Evolutionary conservation across 1,140 invertebrate genomes (phyloP).

Genomic region (Bombus cullumanus): DNA sequence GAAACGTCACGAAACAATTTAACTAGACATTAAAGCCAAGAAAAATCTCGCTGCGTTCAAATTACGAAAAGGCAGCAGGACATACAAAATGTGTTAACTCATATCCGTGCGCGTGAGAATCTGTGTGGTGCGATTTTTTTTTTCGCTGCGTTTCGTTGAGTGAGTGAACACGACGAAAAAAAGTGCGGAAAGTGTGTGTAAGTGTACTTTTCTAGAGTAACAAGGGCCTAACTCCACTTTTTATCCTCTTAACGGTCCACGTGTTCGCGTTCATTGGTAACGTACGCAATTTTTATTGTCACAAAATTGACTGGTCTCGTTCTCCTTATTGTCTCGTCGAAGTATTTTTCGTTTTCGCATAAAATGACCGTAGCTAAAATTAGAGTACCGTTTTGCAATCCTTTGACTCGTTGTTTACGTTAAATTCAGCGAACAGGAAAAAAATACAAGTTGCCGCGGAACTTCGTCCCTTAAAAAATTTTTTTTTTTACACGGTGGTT

Average conservation of each 20-base stretch:
- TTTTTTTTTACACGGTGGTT: background rate
- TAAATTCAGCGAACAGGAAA: background rate
- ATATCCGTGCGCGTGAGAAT: constrained; percentile 31
- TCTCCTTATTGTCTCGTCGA: too few relatives aligned
- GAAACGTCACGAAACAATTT: background rate
- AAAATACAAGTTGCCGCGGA: background rate
- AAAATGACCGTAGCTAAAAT: background rate
- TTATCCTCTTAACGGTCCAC: constrained; percentile 21
- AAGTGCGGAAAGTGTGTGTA: background rate
- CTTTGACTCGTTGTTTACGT: background rate
- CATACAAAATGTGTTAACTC: constrained; percentile 29
- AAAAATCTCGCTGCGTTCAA: constrained; percentile 10
- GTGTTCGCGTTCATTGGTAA: background rate
- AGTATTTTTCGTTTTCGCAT: too few relatives aligned
- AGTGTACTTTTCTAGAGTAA: constrained; percentile 38
- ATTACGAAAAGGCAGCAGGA: constrained; percentile 8
- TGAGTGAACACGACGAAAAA: background rate
- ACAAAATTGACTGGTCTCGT: too few relatives aligned
- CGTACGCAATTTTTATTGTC: background rate
- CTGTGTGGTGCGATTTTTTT: background rate
- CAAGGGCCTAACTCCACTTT: constrained; percentile 43
- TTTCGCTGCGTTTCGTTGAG: background rate
- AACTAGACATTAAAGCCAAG: constrained; percentile 10
- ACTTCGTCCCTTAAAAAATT: background rate
- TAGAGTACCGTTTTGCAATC: background rate